Base-by-base conservation (phyloP, 2,888 invertebrate species). In the Fragum fragum region DNA sequence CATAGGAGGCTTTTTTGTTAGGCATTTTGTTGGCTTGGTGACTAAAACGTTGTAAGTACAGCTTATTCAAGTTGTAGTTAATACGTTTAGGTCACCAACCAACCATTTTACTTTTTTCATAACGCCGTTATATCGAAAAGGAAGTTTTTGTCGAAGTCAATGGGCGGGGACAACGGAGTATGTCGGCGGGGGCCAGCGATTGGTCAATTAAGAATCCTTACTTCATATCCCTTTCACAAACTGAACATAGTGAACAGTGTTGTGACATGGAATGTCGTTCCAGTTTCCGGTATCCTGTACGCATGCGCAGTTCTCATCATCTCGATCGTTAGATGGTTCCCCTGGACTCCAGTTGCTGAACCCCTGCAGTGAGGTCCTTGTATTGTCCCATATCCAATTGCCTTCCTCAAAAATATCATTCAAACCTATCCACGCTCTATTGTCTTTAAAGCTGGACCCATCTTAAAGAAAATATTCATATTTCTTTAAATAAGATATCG, bases 271-370 rank as follows among this genome's bases (percentile, higher is more conserved):
- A 47, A 47, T 47, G n/a, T 47, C 47, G 14, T 47, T 47, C 47
- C 47, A 47, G 47, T 47, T 47, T 47, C 47, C 47, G 47, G 5
- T 16, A 47, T 47, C 47, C n/a, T 47, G 47, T 47, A 47, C 47
- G 47, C 47, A 47, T 47, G 47, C 47, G 47, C 47, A 47, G 47
- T 47, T 47, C 47, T 47, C 47, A 14, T 47, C 47, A 47, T 47
- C 47, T 1, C 47, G 47, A 14, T 47, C 47, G 47, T 47, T 47
- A 16, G 47, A 47, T 47, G 47, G 47, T 47, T 47, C 47, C 47
- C 47, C 47, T 47, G 47, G 47, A 14, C 14, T 14, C 47, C 47
- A 47, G 2, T n/a, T 47, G 16, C 47, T 47, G 47, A 47, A 47
- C 14, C 47, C 47, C 47, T 47, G 47, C 47, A 47, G 47, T 47